A percentile compares a stretch with the other conserved stretches of the same genome.
Conservation (phyloP, 2,888 invertebrate species). For the Melanophora roralis region DNA sequence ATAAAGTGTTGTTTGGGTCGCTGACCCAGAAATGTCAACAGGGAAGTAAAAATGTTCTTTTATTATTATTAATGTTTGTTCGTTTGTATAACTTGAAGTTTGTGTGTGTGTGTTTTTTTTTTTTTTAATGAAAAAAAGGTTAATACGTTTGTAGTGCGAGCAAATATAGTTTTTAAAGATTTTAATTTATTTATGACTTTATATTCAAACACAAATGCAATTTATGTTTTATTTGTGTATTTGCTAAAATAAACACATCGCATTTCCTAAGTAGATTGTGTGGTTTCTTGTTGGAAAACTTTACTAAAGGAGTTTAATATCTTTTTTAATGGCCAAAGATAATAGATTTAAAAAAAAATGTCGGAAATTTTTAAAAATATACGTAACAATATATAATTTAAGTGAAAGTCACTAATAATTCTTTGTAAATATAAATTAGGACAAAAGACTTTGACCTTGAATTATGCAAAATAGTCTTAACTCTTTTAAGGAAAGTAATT, state of each 20-base stretch:
- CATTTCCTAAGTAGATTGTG: conserved; percentile 22
- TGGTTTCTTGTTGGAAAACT: conserved; percentile 23
- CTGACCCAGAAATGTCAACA: conserved; percentile 76
- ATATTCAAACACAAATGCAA: background rate
- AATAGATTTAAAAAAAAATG: conserved; percentile 3
- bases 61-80: conserved; percentile 53
- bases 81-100: background rate
- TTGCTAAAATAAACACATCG: conserved; percentile 20
- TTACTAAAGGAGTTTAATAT: conserved; percentile 36
- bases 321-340: conserved; percentile 22
- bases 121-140: background rate
- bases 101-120: conserved; percentile 51
- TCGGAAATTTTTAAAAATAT: conserved; percentile 17
- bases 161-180: conserved; percentile 59
- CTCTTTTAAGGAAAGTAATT: no score
- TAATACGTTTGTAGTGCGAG: conserved; percentile 7
- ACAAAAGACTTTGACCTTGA: background rate
- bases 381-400: conserved; percentile 18
- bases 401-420: conserved; percentile 33
- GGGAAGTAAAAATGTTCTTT: conserved; percentile 68
- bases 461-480: no score
- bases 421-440: background rate
- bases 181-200: conserved; percentile 64
- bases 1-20: conserved; percentile 71
- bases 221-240: background rate